Evolutionary conservation across 2,113 vertebrate species (phyloP), one percentile per base, ranked within the genome.

Genomic region (Scomber colias): DNA sequence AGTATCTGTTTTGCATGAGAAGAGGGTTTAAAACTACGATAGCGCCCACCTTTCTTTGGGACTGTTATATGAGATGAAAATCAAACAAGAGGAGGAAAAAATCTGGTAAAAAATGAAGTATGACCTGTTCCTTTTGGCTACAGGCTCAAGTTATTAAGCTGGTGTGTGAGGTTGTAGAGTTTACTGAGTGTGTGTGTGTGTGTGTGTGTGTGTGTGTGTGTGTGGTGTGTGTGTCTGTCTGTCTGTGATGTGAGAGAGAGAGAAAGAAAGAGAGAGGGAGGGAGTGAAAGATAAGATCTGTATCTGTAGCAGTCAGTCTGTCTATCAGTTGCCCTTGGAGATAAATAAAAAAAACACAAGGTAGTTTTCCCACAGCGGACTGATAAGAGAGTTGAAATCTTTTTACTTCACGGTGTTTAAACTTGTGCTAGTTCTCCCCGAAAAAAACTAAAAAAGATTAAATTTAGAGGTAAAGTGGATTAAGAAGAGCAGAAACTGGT

Each of bases 281-380:
- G 17, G 40, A 51, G 6, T 14, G 2, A 45, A 46, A 21, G 67
- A 82, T 78, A 69, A 82, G 72, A 77, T 86, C 45, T 67, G 21
- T 48, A 74, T 79, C 62, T 5, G 1, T 14, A 46, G 14, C 71
- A 44, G 61, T 59, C 77, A 21, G 60, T 46, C 68, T 40, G 66
- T 74, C 56, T 79, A 15, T 75, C 48, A 17, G 65, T 11, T 44
- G 40, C 6, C 74, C 67, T 86, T 65, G 49, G 1, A 74, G 84
- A 86, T 75, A 82, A 67, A 69, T 27, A 27, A 27, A 27, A 21
- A 21, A 73, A 62, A 10, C 46, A 45, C 8, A 6, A 16, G 48
- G 55, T 55, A 65, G 21, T 63, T 59, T 66, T 71, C 56, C 13
- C 60, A 67, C 45, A 61, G 35, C 21, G 6, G 0, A 3, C 31